Evolutionary conservation across 2,888 invertebrate genomes (phyloP).

Genomic region (Thymelicus acteon): DNA sequence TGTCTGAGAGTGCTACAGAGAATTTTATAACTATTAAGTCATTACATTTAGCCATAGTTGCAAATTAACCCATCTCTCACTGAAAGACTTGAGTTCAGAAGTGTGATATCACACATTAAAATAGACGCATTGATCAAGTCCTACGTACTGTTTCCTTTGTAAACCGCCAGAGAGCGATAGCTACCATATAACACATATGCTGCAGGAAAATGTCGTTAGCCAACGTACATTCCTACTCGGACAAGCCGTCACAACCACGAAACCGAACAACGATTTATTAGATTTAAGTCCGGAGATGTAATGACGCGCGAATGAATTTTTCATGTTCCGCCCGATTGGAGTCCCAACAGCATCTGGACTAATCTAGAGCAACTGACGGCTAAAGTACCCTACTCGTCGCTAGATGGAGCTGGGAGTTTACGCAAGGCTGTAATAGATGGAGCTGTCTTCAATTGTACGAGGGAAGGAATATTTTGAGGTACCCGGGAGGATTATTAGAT

Average conservation of each 20-base stretch:
- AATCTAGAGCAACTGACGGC: constrained; percentile 43
- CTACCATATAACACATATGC: constrained; percentile 8
- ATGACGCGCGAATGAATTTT: constrained; percentile 51
- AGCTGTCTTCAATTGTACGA: constrained; percentile 40
- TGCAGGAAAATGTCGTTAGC: constrained; percentile 31
- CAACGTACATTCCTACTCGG: constrained; percentile 33
- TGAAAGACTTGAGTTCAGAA: too few species aligned
- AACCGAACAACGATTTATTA: constrained; percentile 57
- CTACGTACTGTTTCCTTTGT: too few species aligned
- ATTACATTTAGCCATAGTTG: too few species aligned
- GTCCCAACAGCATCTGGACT: constrained; percentile 40
- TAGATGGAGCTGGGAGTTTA: constrained; percentile 37
- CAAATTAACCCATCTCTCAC: too few species aligned
- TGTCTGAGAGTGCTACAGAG: too few species aligned
- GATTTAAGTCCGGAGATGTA: constrained; percentile 51
- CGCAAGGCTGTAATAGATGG: constrained; percentile 25
- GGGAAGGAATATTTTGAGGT: neutral
- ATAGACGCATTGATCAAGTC: too few species aligned
- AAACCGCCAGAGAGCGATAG: too few species aligned
- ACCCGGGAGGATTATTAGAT: neutral
- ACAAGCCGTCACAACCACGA: constrained; percentile 53
- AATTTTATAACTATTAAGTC: too few species aligned
- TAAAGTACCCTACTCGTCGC: constrained; percentile 40
- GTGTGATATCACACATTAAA: too few species aligned
- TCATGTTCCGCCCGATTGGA: constrained; percentile 55